These are phyloP conservation scores for Heterodera filipjevi DNA, from an alignment of 2,888 invertebrate species.

Conservation along the genomic window DNA sequence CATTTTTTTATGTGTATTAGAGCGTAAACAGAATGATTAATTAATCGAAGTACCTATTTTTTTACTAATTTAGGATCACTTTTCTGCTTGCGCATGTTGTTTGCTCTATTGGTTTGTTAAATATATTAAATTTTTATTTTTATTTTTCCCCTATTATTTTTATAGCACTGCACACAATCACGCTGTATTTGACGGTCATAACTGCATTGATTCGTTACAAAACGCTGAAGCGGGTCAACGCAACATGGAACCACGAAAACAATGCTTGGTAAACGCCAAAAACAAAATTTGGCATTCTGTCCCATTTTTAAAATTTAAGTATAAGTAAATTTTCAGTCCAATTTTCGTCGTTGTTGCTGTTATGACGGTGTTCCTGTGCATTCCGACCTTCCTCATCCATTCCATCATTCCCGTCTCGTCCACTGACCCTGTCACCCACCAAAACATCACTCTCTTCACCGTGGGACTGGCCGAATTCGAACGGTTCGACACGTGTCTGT, in stretches of 20 bases:
- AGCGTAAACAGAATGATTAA: no score
- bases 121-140: background rate
- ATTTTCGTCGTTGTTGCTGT: slow-evolving; percentile 55
- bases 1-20: no score
- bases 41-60: background rate
- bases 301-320: background rate
- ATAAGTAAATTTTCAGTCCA: slow-evolving; percentile 49
- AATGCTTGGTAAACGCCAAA: slow-evolving; percentile 45
- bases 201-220: slow-evolving; percentile 60
- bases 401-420: slow-evolving; percentile 51
- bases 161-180: slow-evolving; percentile 58
- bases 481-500: slow-evolving; percentile 50
- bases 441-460: slow-evolving; percentile 43
- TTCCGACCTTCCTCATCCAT: slow-evolving; percentile 63
- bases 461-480: slow-evolving; percentile 50
- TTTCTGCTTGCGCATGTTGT: slow-evolving; percentile 40
- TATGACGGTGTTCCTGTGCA: slow-evolving; percentile 54
- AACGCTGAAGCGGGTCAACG: slow-evolving; percentile 44
- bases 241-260: slow-evolving; percentile 45
- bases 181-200: slow-evolving; percentile 59
- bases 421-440: slow-evolving; percentile 1
- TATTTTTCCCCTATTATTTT: slow-evolving; percentile 46
- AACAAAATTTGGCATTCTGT: slow-evolving; percentile 12
- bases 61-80: slow-evolving; percentile 29
- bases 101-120: slow-evolving; percentile 26